These are phyloP conservation scores for Chloroceryle aenea DNA, from an alignment of 2,113 vertebrate genomes.

Conservation along the genomic window DNA sequence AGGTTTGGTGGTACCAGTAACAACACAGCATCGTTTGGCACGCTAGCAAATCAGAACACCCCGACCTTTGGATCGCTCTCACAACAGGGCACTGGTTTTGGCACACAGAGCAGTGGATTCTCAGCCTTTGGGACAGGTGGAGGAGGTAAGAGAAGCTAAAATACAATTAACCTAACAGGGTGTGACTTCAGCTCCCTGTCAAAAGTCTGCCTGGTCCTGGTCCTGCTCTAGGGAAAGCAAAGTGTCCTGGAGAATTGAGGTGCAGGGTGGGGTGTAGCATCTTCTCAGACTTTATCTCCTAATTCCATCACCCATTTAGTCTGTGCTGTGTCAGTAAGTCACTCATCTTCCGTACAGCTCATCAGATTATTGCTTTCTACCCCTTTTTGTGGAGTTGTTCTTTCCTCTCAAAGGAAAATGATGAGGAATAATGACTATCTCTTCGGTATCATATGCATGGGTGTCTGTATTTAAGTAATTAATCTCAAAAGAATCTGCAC, in stretches of 20 bases:
- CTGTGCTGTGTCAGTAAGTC: background rate
- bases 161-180: background rate
- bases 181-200: background rate
- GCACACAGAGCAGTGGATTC: constrained; percentile 83
- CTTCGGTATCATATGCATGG: background rate
- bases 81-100: constrained; percentile 85
- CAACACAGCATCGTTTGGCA: constrained; percentile 83
- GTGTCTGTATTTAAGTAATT: background rate
- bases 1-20: constrained; percentile 88
- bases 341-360: background rate
- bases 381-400: background rate
- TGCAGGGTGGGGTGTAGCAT: background rate
- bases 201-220: background rate
- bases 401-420: background rate
- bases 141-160: constrained; percentile 72
- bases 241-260: rapidly evolving
- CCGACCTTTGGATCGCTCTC: constrained; percentile 87
- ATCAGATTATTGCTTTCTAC: background rate
- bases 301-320: background rate
- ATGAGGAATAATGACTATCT: background rate
- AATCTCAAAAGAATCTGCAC: background rate
- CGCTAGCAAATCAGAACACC: constrained; percentile 82
- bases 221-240: background rate
- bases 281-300: background rate
- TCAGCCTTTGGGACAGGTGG: constrained; percentile 84